These are phyloP conservation scores for Sciurus niger DNA, from an alignment of 2,113 vertebrate species.

Conservation along the genomic window DNA sequence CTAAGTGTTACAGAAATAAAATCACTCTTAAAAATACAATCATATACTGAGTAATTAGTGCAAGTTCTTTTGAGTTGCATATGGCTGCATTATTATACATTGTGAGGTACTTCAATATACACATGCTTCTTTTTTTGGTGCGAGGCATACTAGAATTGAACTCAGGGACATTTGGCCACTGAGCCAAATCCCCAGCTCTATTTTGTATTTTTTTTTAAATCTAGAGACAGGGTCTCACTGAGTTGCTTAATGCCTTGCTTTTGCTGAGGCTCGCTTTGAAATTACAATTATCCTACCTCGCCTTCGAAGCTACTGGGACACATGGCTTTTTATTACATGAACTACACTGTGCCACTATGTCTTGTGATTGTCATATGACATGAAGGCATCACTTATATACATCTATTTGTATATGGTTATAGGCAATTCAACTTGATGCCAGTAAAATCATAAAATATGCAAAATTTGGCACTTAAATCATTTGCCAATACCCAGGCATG, in stretches of 20 bases:
- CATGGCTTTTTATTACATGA: not conserved
- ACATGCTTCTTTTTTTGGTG: not conserved
- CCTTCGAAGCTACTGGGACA: too few species aligned
- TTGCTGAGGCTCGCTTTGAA: too few species aligned
- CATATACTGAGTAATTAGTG: not conserved
- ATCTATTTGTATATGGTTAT: not conserved
- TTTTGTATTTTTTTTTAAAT: too few species aligned
- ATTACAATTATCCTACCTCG: too few species aligned
- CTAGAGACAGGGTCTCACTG: too few species aligned
- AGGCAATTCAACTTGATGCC: not conserved
- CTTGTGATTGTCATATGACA: slow-evolving; percentile 7
- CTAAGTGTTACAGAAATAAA: slow-evolving; percentile 36
- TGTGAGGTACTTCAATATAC: not conserved
- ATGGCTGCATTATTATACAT: not conserved
- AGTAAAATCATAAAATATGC: not conserved
- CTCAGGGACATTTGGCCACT: too few species aligned
- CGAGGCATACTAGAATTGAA: too few species aligned
- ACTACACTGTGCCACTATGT: not conserved
- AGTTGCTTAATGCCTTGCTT: too few species aligned
- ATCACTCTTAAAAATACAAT: not conserved
- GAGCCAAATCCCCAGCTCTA: too few species aligned
- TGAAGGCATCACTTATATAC: not conserved
- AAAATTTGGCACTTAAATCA: not conserved
- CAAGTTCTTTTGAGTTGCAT: not conserved
- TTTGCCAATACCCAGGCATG: not conserved